A percentile compares a stretch with the other conserved stretches of the same genome.
These are phyloP conservation scores for Hartigia nigra DNA, from an alignment of 2,888 invertebrate genomes.

Conservation along the genomic window DNA sequence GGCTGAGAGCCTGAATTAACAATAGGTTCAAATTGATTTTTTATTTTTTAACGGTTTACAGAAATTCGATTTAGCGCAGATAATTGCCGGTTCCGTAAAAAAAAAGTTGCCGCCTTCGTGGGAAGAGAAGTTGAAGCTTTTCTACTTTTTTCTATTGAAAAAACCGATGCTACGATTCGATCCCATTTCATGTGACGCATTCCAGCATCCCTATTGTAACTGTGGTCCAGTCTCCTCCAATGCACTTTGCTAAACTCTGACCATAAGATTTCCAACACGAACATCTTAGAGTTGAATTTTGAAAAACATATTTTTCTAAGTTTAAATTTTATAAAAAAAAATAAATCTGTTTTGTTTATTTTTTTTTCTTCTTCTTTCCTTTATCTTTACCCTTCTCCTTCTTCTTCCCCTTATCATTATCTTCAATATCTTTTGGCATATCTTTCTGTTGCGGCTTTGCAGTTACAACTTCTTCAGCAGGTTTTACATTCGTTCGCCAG, in stretches of 20 bases:
- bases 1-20: conserved; percentile 14
- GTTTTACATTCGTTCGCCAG: conserved; percentile 35
- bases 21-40: conserved; percentile 32
- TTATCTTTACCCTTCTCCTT: conserved; percentile 12
- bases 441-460: background rate
- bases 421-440: background rate
- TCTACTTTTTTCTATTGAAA: background rate
- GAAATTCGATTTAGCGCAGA: conserved; percentile 13
- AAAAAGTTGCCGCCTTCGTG: background rate
- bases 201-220: background rate
- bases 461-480: conserved; percentile 1
- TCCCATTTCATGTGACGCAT: background rate
- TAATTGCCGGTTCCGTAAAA: background rate
- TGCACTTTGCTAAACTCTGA: too few species aligned
- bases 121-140: background rate
- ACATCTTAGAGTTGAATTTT: background rate
- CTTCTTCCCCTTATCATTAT: background rate
- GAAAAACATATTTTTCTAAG: background rate
- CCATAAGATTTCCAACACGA: too few species aligned
- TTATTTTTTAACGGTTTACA: conserved; percentile 19
- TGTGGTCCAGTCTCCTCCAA: background rate
- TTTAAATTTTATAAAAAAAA: background rate
- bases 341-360: background rate
- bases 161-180: background rate
- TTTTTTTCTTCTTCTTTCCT: conserved; percentile 25